These are phyloP conservation scores for Chlamydotis undulata DNA, from an alignment of 2,113 vertebrate species.

Conservation along the genomic window DNA sequence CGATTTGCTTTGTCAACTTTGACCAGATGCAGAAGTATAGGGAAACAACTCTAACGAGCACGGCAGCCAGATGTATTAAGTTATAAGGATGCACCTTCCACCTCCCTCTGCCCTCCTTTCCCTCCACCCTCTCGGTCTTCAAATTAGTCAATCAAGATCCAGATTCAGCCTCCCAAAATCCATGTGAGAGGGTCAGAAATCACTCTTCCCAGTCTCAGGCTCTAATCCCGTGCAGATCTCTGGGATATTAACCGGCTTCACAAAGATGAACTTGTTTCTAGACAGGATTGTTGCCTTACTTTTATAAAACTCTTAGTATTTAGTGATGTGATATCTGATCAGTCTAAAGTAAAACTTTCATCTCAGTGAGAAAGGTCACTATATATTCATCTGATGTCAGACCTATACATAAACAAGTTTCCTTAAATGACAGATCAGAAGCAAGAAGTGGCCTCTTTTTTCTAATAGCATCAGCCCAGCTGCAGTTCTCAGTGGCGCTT, in stretches of 20 bases:
- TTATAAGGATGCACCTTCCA: background rate
- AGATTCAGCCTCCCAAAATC: background rate
- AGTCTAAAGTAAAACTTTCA: conserved; percentile 33
- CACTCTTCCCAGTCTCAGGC: background rate
- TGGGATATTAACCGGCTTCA: background rate
- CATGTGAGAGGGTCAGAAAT: background rate
- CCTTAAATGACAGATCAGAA: conserved; percentile 50
- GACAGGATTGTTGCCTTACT: background rate
- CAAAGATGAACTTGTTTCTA: conserved; percentile 17
- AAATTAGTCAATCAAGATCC: background rate
- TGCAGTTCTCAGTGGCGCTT: conserved; percentile 58
- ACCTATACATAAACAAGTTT: conserved; percentile 49
- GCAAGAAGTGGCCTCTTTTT: conserved; percentile 47
- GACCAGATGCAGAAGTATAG: background rate
- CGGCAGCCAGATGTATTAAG: background rate
- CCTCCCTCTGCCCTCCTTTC: background rate
- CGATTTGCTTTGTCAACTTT: background rate
- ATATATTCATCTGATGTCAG: conserved; percentile 47
- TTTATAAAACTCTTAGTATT: conserved; percentile 2
- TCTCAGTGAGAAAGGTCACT: conserved; percentile 47
- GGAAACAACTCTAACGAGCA: background rate
- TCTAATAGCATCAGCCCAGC: conserved; percentile 50
- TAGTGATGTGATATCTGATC: conserved; percentile 27
- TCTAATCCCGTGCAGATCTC: fast-evolving
- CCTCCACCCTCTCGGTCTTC: background rate